Evolutionary conservation across 1,140 invertebrate species (phyloP), one percentile per base, ranked within the genome.

Genomic region (Pachyrhynchus sulphureomaculatus): DNA sequence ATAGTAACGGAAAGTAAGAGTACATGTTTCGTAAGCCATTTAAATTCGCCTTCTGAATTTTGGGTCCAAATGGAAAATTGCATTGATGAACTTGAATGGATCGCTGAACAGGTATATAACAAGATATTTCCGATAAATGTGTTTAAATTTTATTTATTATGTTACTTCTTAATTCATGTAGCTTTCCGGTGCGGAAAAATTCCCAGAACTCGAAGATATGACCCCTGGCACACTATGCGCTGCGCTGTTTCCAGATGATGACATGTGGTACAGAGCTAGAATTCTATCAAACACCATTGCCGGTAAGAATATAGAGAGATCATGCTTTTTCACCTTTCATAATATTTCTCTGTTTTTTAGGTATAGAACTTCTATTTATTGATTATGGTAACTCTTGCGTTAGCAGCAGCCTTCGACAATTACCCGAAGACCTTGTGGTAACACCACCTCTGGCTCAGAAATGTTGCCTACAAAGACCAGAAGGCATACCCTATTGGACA

Each of bases 301-400:
- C 9, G 84, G 60, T 62, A 55, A 15, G 24, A 32, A 15, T 15
- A 26, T 17, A 8, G 5, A 32, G 18, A 17, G 2, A 41, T 18
- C 12, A 13, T 21, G 12, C 21, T 58, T n/a, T 23, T 45, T 15
- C 0, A 34, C 10, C 21, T 20, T 2, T 1, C 6, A 29, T 12
- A 2, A 4, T 9, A 29, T 48, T 24, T 32, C 1, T 41, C 5
- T 42, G 8, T n/a, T 37, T 26, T 37, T 20, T 24, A 62, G 60
- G 70, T 9, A 63, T 77, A 3, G 84, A 87, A 75, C 86, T 89
- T 1, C 68, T 86, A 0, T 89, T 88, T 67, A 84, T 89, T 71
- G 88, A 90, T 76, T 90, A 89, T 68, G 88, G 88, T 17, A 89
- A 90, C 72, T 83, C 83, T 0, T 83, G 84, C 9, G 78, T 81